Evolutionary conservation across 2,113 vertebrate species (phyloP), one percentile per base, ranked within the genome.

Genomic region (Eulemur rufifrons): DNA sequence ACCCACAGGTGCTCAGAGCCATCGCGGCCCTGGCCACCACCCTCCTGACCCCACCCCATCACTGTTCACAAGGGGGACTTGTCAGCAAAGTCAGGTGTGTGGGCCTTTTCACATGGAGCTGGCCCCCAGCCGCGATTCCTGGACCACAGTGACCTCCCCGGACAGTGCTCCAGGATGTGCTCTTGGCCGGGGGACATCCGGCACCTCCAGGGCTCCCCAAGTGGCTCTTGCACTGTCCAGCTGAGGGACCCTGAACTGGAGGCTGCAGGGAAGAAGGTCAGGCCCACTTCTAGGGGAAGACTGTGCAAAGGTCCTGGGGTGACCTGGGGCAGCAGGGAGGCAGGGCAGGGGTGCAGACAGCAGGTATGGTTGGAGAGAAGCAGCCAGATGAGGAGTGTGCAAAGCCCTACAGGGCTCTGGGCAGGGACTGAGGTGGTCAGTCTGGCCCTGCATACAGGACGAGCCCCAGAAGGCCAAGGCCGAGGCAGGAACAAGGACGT

Each of bases 391-490:
- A 68, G 37, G 56, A 50, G 32, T 39, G 21, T 27, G 12, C 21
- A n/a, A 69, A 25, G 71, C 45, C 63, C 54, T 56, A 1, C 8
- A 47, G 17, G 32, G 23, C 64, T 78, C 83, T 15, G 50, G 50
- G 42, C 14, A 3, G 27, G 50, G 56, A 34, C 15, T 15, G 21
- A 56, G 37, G 17, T 15, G 9, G 34, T 68, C 14, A 25, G 42
- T 27, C 5, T 5, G 47, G 34, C 11, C 10, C 45, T 4, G 0
- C 8, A 20, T 13, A 32, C 64, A 66, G 63, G 27, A 32, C 0
- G 1, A 52, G 9, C 37, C 37, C 54, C 34, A 23, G 54, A 59
- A 64, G 14, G 80, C 50, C 50, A 32, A 78, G 25, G 37, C n/a
- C 29, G 86, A 37, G 29, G 23, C 21, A 13, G 29, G 20, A 34